Evolutionary conservation across 2,888 invertebrate genomes (phyloP), one percentile per base, ranked within the genome.

Genomic region (Drosophila algonquin): DNA sequence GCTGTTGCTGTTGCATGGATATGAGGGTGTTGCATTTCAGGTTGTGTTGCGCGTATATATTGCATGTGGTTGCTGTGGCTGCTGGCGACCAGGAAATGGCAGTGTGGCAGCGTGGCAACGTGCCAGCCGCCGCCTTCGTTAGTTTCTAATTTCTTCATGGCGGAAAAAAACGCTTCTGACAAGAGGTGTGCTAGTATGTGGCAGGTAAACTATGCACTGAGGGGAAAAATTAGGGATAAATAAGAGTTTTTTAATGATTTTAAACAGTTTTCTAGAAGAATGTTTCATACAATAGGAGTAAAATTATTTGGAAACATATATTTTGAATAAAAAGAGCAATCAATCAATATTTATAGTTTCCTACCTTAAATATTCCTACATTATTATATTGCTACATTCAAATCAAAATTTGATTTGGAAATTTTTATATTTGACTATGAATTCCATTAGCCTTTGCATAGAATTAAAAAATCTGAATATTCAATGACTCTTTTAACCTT

Each of bases 51-150:
- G 56, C 52, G 62, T 56, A 61, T 80, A 80, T 81, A 82, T 82
- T 84, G 82, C 82, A 82, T 82, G 85, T 78, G 82, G 80, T 79
- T 78, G 56, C 63, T 84, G 80, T 74, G 81, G 80, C 52, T 21
- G 21, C 63, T 60, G 60, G 63, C 57, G 24, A 24, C 35, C 54
- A 61, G 44, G 50, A 54, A 57, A 67, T 47, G 61, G 69, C 62
- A 73, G n/a, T 40, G 40, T 40, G 40, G 40, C 40, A 40, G 40
- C 40, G 40, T 40, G 40, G 40, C 40, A 40, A 14, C 40, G 40
- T 40, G 40, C 14, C 40, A 40, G 40, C 40, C 40, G 40, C 40
- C 40, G 5, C 40, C 40, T 40, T 40, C 40, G 69, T 60, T 60
- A 63, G 80, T 61, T 67, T 80, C 76, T 73, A 62, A 71, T 80